Percentiles rank a stretch among this genome's conserved stretches.
Conservation (phyloP, 1,140 invertebrate species). For the Panagrolaimus sp. region DNA sequence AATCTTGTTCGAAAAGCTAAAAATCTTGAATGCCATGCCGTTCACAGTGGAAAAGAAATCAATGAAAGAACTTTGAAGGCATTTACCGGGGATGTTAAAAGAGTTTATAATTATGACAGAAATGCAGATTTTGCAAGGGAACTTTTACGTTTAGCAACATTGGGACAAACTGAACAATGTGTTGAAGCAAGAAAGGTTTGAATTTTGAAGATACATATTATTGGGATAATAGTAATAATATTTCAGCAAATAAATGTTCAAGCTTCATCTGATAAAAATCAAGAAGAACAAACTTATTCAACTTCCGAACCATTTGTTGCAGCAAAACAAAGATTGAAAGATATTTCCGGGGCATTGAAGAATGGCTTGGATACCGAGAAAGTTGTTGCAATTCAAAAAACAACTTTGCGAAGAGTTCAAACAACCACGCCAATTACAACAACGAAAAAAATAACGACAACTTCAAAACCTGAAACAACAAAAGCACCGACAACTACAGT, state of each 20-base stretch:
- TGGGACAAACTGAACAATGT: constrained; percentile 25
- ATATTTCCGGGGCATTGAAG: neutral
- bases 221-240: neutral
- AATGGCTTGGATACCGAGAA: no score
- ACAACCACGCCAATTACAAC: neutral
- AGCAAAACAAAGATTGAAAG: neutral
- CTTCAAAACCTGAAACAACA: neutral
- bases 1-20: constrained; percentile 31
- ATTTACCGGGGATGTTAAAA: constrained; percentile 41
- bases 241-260: constrained; percentile 18
- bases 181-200: neutral
- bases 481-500: neutral
- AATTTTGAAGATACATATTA: constrained; percentile 13
- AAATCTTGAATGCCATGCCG: constrained; percentile 36
- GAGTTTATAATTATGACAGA: constrained; percentile 44
- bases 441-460: neutral
- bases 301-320: neutral
- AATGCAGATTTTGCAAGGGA: constrained; percentile 50
- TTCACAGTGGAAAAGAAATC: constrained; percentile 45
- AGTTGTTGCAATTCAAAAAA: no score
- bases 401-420: neutral
- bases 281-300: constrained; percentile 25
- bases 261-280: constrained; percentile 19
- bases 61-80: constrained; percentile 34
- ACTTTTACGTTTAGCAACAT: constrained; percentile 28